Conservation (phyloP, 2,797 vertebrate genomes). For the Nasua narica region DNA sequence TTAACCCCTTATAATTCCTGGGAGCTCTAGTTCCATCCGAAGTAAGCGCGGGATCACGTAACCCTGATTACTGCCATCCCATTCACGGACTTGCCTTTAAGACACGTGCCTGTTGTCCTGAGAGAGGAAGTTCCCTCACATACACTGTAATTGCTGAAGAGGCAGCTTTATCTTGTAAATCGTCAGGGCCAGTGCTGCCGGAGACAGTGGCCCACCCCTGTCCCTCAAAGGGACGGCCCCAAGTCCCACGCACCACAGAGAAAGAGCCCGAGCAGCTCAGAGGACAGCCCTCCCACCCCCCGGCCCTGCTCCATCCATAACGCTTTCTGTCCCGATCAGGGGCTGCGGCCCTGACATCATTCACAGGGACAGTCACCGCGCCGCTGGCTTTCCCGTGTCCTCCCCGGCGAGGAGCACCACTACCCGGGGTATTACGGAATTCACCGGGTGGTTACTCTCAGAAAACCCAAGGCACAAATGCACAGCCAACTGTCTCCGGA, state of each 20-base stretch:
- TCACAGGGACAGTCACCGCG: rapidly evolving
- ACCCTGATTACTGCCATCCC: background rate
- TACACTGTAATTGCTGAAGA: background rate
- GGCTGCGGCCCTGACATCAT: background rate
- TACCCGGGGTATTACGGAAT: background rate
- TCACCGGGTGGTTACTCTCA: background rate
- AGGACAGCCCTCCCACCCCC: background rate
- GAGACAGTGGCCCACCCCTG: background rate
- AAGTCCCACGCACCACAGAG: background rate
- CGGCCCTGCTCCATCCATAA: background rate
- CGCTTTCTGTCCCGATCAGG: rapidly evolving
- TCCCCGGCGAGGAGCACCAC: background rate
- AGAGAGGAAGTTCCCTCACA: background rate
- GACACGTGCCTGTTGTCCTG: background rate
- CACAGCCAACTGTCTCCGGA: background rate
- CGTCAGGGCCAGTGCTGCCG: background rate
- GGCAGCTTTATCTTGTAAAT: background rate
- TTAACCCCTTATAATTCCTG: background rate
- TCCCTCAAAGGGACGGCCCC: background rate
- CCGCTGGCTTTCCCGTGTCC: background rate
- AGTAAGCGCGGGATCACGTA: background rate
- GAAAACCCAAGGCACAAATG: background rate
- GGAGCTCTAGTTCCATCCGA: background rate
- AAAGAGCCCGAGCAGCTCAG: background rate
- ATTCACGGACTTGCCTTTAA: background rate